A percentile compares a stretch with the other conserved stretches of the same genome.
Evolutionary conservation across 2,113 vertebrate genomes (phyloP).

Genomic region (Nothoprocta pentlandii): DNA sequence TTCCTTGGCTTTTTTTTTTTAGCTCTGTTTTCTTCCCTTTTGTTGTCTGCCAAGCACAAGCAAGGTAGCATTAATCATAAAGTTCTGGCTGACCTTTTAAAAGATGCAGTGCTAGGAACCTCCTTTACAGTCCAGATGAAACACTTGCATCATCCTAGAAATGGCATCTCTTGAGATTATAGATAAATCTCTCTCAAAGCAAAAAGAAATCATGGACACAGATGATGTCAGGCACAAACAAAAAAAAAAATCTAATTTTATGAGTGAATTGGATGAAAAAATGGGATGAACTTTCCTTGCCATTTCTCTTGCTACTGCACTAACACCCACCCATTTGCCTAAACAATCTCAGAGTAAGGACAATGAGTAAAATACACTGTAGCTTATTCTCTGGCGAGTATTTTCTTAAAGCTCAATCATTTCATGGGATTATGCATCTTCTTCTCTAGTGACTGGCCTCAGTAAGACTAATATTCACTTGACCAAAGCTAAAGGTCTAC

Average conservation of each 20-base stretch:
- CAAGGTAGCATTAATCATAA: constrained; percentile 13
- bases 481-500: background rate
- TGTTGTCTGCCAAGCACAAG: background rate
- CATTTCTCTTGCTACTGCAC: background rate
- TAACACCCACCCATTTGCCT: background rate
- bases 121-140: constrained; percentile 1
- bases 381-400: background rate
- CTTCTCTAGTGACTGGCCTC: background rate
- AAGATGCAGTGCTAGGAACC: background rate
- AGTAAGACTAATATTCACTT: background rate
- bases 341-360: background rate
- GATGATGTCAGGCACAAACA: background rate
- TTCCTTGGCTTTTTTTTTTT: background rate
- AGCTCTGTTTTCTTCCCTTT: background rate
- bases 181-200: background rate
- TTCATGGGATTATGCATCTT: background rate
- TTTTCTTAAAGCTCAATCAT: background rate
- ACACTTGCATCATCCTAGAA: background rate
- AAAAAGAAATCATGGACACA: background rate
- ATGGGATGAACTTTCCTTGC: background rate
- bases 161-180: background rate
- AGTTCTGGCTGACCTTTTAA: background rate
- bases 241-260: background rate
- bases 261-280: background rate
- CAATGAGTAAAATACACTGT: background rate